Conservation (phyloP, 2,113 vertebrate genomes). For the Hyaena hyaena region DNA sequence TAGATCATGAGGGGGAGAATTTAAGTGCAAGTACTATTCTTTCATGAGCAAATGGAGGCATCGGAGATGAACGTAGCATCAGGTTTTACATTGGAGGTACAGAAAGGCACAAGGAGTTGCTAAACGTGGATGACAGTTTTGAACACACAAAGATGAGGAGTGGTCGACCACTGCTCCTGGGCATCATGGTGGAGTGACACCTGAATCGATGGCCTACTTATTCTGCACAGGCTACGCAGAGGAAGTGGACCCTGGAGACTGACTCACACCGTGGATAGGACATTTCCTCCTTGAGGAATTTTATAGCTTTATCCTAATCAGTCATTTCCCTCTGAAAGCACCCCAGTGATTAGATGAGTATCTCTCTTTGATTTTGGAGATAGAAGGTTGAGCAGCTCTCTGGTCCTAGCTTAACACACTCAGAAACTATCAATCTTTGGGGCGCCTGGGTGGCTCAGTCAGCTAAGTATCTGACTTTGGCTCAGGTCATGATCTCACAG, state of each 20-base stretch:
- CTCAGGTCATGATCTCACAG: too few relatives aligned
- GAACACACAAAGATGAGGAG: not conserved
- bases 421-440: not conserved
- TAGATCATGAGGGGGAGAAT: not conserved
- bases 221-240: not conserved
- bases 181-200: too few relatives aligned
- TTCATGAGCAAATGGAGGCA: not conserved
- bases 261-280: not conserved
- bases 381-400: not conserved
- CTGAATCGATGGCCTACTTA: fast-evolving
- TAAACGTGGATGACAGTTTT: not conserved
- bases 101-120: not conserved
- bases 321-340: not conserved
- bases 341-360: not conserved
- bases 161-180: too few relatives aligned
- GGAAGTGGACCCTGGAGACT: not conserved
- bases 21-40: not conserved
- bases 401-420: not conserved
- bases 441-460: too few relatives aligned
- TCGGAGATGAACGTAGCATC: not conserved
- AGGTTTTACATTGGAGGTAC: not conserved
- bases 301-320: not conserved
- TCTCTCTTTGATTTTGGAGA: not conserved
- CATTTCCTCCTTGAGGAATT: not conserved
- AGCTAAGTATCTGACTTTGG: too few relatives aligned